These are phyloP conservation scores for Calliphora vomitoria DNA, from an alignment of 2,888 invertebrate species.

Conservation along the genomic window DNA sequence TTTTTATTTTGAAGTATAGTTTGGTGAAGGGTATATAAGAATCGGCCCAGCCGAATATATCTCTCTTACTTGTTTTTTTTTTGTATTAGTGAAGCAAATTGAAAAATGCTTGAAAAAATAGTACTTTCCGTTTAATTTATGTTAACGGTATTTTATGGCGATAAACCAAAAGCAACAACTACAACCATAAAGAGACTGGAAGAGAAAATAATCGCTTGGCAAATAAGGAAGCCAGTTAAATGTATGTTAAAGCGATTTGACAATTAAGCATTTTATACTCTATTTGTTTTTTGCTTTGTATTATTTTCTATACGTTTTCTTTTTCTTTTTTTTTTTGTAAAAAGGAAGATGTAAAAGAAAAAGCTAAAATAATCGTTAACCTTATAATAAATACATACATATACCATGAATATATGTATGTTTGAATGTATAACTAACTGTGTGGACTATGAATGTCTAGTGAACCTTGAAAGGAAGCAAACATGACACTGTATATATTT, in stretches of 20 bases:
- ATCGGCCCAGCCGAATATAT: no score
- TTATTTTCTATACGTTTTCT: background rate
- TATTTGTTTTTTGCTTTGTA: background rate
- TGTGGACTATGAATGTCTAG: constrained; percentile 26
- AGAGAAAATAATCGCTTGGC: constrained; percentile 36
- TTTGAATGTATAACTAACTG: background rate
- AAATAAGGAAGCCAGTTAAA: constrained; percentile 54
- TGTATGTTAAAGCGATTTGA: constrained; percentile 63
- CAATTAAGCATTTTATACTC: constrained; percentile 63
- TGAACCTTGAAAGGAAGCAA: constrained; percentile 58
- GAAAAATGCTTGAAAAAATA: constrained; percentile 24
- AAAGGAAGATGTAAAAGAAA: constrained; percentile 5
- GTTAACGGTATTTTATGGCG: constrained; percentile 43
- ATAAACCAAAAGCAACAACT: background rate
- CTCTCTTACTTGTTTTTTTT: no score
- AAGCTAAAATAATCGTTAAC: constrained; percentile 54
- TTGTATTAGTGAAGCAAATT: background rate
- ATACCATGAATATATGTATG: background rate
- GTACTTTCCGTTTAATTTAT: constrained; percentile 40
- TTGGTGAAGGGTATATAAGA: no score
- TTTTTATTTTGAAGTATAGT: no score
- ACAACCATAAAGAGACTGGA: background rate
- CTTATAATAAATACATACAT: constrained; percentile 37
- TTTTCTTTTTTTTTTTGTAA: background rate
- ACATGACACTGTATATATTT: constrained; percentile 61